These are phyloP conservation scores for Tolypeutes matacus DNA, from an alignment of 2,797 vertebrate genomes.

Conservation along the genomic window DNA sequence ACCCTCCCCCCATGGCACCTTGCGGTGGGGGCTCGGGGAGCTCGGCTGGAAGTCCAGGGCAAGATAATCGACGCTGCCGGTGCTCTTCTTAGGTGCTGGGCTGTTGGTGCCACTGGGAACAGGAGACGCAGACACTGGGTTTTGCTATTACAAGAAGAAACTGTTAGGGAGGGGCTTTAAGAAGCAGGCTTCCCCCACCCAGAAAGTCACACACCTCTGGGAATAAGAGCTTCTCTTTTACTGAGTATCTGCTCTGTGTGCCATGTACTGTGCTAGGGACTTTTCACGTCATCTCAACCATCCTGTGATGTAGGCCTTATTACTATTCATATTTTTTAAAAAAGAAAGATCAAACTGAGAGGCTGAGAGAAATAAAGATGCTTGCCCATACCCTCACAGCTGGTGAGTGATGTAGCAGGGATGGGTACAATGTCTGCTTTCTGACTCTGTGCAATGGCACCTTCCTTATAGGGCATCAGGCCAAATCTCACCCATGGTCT, in stretches of 20 bases:
- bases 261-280: not conserved
- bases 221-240: not conserved
- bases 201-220: not conserved
- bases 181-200: slow-evolving; percentile 9
- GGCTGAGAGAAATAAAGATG: not conserved
- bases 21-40: slow-evolving; percentile 97
- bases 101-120: slow-evolving; percentile 97
- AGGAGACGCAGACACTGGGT: slow-evolving; percentile 98
- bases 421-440: not conserved
- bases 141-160: slow-evolving; percentile 91
- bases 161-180: slow-evolving; percentile 66
- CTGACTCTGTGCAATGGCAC: not conserved
- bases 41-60: slow-evolving; percentile 97
- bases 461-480: fast-evolving
- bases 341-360: not conserved
- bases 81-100: slow-evolving; percentile 96
- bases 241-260: not conserved
- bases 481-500: too few relatives aligned
- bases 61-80: slow-evolving; percentile 96
- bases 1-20: slow-evolving; percentile 88
- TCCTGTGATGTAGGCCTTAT: not conserved
- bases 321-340: not conserved
- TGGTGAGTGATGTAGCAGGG: not conserved
- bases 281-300: not conserved
- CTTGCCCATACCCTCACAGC: not conserved